phyloP scores from a whole-genome alignment of 2,888 invertebrate species.

The Hetaerina titia region DNA sequence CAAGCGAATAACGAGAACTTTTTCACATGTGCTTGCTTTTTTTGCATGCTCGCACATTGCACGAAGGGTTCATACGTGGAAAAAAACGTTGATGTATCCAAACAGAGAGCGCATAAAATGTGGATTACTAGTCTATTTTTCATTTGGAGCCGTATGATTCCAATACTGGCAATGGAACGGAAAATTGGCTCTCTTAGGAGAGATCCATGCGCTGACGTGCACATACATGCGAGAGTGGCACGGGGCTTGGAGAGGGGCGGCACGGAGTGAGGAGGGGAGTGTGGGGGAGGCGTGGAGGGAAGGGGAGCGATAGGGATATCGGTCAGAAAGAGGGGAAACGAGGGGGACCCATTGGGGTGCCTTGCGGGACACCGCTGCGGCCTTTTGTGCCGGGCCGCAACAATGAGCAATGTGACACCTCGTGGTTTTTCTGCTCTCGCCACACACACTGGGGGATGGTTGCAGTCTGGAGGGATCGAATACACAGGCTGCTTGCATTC shows the following conservation, averaged over 20 bases:
- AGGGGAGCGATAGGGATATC: not conserved
- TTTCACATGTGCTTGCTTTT: too few species aligned
- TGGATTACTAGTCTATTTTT: too few species aligned
- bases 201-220: not conserved
- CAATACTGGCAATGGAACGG: too few species aligned
- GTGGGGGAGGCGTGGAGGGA: not conserved
- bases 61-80: too few species aligned
- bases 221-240: too few species aligned
- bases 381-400: constrained; percentile 49
- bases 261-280: not conserved
- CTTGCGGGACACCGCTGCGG: not conserved
- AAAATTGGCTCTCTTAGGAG: not conserved
- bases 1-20: too few species aligned
- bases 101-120: too few species aligned
- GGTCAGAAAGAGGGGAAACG: not conserved
- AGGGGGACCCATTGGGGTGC: not conserved
- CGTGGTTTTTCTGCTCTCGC: constrained; percentile 15
- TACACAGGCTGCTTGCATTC: not conserved
- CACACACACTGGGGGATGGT: not conserved
- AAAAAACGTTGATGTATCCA: too few species aligned
- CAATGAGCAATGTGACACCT: constrained; percentile 64
- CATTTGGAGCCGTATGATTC: too few species aligned
- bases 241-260: not conserved
- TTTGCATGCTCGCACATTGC: too few species aligned
- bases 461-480: constrained; percentile 30